A percentile compares a stretch with the other conserved stretches of the same genome.
Evolutionary conservation across 2,888 invertebrate genomes (phyloP).

Genomic region (Zaprionus bogoriensis): DNA sequence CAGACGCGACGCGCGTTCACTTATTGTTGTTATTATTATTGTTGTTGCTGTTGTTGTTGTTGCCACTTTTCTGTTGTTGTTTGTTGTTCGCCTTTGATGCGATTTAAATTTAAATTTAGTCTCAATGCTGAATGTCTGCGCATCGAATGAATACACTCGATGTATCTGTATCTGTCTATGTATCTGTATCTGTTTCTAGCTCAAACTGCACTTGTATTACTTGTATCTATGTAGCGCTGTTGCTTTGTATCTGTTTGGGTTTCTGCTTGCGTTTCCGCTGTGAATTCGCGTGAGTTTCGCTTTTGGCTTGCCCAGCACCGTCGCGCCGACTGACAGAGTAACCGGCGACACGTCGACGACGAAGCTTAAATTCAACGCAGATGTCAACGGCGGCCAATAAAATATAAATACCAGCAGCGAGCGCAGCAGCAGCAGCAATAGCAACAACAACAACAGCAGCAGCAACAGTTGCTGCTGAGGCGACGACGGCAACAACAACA

Average conservation of each 20-base stretch:
- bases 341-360: conserved; percentile 48
- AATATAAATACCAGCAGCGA: conserved; percentile 5
- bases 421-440: background rate
- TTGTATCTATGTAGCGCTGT: background rate
- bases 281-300: conserved; percentile 41
- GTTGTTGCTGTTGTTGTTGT: conserved; percentile 11
- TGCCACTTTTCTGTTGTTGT: background rate
- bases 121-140: conserved; percentile 29
- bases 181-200: conserved; percentile 4
- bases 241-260: conserved; percentile 32
- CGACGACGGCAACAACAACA: background rate
- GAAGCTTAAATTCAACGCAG: conserved; percentile 57
- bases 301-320: conserved; percentile 43
- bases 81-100: conserved; percentile 1
- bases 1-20: conserved; percentile 37
- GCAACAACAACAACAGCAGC: background rate
- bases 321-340: conserved; percentile 59
- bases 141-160: background rate
- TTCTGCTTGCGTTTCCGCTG: conserved; percentile 21
- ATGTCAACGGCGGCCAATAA: conserved; percentile 43
- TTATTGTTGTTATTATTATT: conserved; percentile 12
- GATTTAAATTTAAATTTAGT: conserved; percentile 23
- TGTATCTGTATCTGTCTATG: conserved; percentile 20
- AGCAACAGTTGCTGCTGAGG: background rate
- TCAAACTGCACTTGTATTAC: background rate